Evolutionary conservation across 2,113 vertebrate species (phyloP).

Genomic region (Sinocyclocheilus maitianheensis): DNA sequence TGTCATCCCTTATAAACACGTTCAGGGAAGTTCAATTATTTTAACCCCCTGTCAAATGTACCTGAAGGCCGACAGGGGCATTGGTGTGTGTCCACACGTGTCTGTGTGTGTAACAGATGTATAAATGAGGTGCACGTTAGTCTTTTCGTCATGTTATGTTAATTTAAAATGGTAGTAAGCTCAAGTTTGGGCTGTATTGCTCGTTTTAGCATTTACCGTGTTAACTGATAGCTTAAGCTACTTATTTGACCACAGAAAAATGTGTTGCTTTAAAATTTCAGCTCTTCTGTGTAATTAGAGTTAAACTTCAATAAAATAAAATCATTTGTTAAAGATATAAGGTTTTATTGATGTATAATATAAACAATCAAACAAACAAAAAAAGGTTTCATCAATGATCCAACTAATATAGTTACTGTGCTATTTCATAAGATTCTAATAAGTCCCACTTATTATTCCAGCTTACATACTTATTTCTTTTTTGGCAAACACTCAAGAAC

Average conservation of each 20-base stretch:
- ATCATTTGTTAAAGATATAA: no score
- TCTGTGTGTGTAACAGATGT: background rate
- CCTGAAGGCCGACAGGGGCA: slow-evolving; percentile 43
- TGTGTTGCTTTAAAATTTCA: no score
- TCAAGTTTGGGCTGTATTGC: background rate
- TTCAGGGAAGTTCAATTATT: slow-evolving; percentile 53
- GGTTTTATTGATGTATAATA: no score
- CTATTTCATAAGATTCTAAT: no score
- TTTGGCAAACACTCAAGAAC: background rate
- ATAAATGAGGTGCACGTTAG: background rate
- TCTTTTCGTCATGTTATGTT: background rate
- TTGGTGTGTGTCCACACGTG: slow-evolving; percentile 26
- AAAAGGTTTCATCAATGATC: no score
- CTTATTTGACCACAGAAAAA: background rate
- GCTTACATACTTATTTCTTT: background rate
- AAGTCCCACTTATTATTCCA: background rate
- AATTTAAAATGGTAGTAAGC: background rate
- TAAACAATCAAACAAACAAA: no score
- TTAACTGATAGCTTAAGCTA: background rate
- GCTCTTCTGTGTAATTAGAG: no score
- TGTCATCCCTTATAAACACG: slow-evolving; percentile 66
- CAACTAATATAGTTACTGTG: no score
- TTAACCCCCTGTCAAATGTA: slow-evolving; percentile 47
- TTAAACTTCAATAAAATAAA: no score
- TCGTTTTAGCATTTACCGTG: background rate